phyloP scores from a whole-genome alignment of 1,140 invertebrate genomes.

The Aphelinus atriplicis region DNA sequence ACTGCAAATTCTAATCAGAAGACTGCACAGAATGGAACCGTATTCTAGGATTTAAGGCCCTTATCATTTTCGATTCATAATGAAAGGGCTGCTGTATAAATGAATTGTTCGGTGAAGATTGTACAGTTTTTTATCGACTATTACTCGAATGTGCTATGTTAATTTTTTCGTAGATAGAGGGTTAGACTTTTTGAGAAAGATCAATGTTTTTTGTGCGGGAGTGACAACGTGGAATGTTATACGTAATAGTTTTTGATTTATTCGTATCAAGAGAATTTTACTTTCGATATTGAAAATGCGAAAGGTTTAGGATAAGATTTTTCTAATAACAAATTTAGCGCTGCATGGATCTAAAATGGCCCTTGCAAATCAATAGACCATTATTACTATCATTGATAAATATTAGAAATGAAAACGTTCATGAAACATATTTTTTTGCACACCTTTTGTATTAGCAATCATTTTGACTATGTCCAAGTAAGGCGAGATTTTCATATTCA shows the following conservation, averaged over 20 bases:
- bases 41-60: constrained; percentile 2
- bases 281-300: constrained; percentile 1
- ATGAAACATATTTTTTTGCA: no score
- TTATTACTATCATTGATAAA: no score
- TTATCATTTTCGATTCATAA: not conserved
- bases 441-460: no score
- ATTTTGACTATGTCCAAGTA: no score
- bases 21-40: constrained; percentile 44
- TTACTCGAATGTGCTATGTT: constrained; percentile 27
- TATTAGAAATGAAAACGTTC: no score
- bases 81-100: constrained; percentile 23
- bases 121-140: constrained; percentile 37
- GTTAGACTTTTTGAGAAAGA: no score
- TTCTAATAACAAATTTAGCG: no score
- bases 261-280: constrained; percentile 21
- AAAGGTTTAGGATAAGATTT: no score
- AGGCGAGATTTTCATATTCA: no score
- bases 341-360: no score
- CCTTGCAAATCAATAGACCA: no score
- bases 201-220: not conserved
- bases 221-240: not conserved
- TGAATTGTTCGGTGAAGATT: constrained; percentile 42
- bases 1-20: constrained; percentile 47
- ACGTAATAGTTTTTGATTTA: constrained; percentile 17
- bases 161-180: no score